phyloP scores from a whole-genome alignment of 1,140 invertebrate genomes.

The Lucilia cuprina region DNA sequence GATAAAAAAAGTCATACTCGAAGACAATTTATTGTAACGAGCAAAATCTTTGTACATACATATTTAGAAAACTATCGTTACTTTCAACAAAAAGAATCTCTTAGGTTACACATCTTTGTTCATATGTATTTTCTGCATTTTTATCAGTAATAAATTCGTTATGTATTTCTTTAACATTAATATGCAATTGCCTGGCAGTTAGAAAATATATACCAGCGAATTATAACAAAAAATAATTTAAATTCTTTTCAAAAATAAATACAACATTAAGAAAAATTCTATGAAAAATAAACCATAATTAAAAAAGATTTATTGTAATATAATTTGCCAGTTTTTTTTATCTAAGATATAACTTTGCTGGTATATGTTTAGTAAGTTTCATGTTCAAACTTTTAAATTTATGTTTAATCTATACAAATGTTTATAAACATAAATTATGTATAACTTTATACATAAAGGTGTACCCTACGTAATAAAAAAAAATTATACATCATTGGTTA shows the following conservation, averaged over 20 bases:
- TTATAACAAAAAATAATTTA: background rate
- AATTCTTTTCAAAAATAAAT: too few relatives aligned
- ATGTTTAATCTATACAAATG: background rate
- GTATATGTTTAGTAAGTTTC: background rate
- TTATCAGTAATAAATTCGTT: background rate
- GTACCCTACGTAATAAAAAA: too few relatives aligned
- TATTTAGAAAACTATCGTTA: slow-evolving; percentile 21
- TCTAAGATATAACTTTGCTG: too few relatives aligned
- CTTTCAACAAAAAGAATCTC: background rate
- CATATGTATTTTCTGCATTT: background rate
- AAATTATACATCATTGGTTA: too few relatives aligned
- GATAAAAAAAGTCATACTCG: background rate
- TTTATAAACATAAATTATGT: background rate
- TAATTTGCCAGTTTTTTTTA: too few relatives aligned
- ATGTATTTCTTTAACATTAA: background rate
- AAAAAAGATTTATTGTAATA: too few relatives aligned
- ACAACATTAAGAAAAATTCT: too few relatives aligned
- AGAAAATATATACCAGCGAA: background rate
- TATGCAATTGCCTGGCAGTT: background rate
- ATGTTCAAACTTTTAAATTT: background rate
- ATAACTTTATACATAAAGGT: background rate
- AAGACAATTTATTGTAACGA: background rate
- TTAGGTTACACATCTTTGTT: background rate
- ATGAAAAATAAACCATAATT: too few relatives aligned
- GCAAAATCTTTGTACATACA: background rate